Evolutionary conservation across 2,888 invertebrate genomes (phyloP).

Genomic region (Taenaris catops): DNA sequence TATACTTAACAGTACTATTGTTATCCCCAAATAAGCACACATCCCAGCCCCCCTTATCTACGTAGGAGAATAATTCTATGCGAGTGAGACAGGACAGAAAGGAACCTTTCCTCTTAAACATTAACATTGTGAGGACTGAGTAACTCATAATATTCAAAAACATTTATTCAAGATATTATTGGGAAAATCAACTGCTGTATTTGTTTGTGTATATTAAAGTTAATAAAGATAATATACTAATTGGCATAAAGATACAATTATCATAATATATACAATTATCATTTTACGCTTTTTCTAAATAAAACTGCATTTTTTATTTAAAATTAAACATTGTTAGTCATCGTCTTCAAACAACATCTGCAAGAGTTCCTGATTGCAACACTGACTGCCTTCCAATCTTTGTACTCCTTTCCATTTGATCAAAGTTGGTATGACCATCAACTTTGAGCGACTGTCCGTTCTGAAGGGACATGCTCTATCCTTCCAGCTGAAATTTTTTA

Average conservation of each 20-base stretch:
- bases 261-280: too few species aligned
- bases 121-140: too few species aligned
- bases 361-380: conserved; percentile 85
- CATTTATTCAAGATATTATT: too few species aligned
- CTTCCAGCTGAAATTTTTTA: conserved; percentile 93
- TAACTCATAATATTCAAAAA: too few species aligned
- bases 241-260: background rate
- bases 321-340: conserved; percentile 41
- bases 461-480: conserved; percentile 90
- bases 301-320: background rate
- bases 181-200: too few species aligned
- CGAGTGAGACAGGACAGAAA: too few species aligned
- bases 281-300: background rate
- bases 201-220: too few species aligned
- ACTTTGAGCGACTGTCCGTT: conserved; percentile 83
- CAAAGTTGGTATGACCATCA: conserved; percentile 91
- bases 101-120: too few species aligned
- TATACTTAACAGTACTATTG: too few species aligned
- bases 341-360: conserved; percentile 90
- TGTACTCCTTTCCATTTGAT: conserved; percentile 88
- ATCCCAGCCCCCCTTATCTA: too few species aligned
- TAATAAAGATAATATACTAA: background rate
- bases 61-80: too few species aligned
- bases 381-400: conserved; percentile 88
- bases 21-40: too few species aligned